Evolutionary conservation across 2,113 vertebrate species (phyloP).

Genomic region (Danionella cerebrum): DNA sequence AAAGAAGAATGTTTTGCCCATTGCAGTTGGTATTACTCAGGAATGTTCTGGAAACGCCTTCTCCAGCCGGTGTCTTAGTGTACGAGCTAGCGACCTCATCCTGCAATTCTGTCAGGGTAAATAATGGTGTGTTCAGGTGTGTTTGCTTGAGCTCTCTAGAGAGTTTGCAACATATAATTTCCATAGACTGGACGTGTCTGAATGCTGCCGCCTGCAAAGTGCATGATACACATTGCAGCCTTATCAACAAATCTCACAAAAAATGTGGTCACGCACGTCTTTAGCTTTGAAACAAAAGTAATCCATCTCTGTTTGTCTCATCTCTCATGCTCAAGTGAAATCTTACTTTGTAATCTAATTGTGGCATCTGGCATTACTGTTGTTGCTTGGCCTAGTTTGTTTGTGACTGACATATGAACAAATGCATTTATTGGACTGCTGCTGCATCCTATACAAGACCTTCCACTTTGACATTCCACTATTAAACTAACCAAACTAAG

Average conservation of each 20-base stretch:
- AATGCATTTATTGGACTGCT: neutral
- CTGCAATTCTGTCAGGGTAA: neutral
- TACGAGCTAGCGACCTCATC: neutral
- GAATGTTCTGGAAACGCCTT: conserved; percentile 28
- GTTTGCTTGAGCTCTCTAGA: neutral
- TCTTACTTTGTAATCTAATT: neutral
- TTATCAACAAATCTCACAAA: neutral
- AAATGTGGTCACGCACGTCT: neutral
- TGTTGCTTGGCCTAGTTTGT: conserved; percentile 8
- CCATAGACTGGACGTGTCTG: neutral
- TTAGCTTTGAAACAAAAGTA: neutral
- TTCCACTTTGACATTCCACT: too few species aligned
- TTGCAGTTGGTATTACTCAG: conserved; percentile 11
- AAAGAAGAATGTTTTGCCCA: neutral
- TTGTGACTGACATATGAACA: neutral
- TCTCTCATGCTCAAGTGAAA: neutral
- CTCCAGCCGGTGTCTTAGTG: neutral
- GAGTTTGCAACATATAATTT: neutral
- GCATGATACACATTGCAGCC: neutral
- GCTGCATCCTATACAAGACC: neutral
- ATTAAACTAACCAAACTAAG: too few species aligned
- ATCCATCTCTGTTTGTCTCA: neutral
- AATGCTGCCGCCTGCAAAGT: neutral
- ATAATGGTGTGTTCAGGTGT: neutral
- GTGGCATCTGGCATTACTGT: conserved; percentile 1